Percentiles rank a stretch among this genome's conserved stretches.
Evolutionary conservation across 2,797 vertebrate species (phyloP).

Genomic region (Avahi laniger): DNA sequence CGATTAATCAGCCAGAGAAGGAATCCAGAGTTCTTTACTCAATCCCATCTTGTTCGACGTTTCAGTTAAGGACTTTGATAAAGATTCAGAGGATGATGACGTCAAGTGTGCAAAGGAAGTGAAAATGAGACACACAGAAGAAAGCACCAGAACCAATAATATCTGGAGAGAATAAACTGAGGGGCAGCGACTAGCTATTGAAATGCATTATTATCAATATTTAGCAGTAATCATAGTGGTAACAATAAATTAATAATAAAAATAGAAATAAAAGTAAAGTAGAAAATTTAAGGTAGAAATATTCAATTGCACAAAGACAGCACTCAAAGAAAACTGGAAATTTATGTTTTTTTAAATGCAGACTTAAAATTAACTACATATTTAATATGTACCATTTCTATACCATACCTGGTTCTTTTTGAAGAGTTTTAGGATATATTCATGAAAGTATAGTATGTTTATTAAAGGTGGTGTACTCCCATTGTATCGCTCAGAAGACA

Average conservation of each 20-base stretch:
- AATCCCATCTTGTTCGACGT: background rate
- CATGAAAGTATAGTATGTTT: background rate
- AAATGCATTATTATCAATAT: background rate
- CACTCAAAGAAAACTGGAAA: background rate
- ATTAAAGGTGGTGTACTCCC: background rate
- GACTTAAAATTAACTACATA: background rate
- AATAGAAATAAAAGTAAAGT: background rate
- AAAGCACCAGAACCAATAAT: background rate
- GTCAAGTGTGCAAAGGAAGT: background rate
- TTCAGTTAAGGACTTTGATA: background rate
- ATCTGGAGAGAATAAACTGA: background rate
- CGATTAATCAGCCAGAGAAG: background rate
- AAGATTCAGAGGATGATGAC: background rate
- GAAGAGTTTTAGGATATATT: background rate
- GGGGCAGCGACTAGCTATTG: background rate
- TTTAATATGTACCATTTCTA: background rate
- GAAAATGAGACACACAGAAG: background rate
- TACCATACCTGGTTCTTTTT: background rate
- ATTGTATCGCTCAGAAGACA: background rate
- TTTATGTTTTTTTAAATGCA: background rate
- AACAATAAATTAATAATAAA: background rate
- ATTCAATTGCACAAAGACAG: background rate
- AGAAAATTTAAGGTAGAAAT: background rate
- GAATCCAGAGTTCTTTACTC: background rate
- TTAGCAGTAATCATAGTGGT: background rate